Evolutionary conservation across 2,888 invertebrate genomes (phyloP).

Genomic region (Biston betularia): DNA sequence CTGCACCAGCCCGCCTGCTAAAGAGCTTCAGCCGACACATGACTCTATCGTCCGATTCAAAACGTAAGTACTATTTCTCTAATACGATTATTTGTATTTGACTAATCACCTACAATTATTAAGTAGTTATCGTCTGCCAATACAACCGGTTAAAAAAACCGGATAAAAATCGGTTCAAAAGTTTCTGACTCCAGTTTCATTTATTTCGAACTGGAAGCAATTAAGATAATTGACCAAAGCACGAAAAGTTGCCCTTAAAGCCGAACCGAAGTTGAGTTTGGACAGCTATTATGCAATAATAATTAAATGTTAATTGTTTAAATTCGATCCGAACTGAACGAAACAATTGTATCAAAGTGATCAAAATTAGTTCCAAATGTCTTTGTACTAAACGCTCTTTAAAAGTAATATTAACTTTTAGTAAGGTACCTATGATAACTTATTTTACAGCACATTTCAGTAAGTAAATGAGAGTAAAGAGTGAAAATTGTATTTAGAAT

Average conservation of each 20-base stretch:
- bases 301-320: constrained; percentile 18
- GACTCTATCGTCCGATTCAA: constrained; percentile 80
- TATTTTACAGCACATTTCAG: constrained; percentile 9
- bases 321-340: constrained; percentile 10
- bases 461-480: constrained; percentile 4
- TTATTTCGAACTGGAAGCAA: constrained; percentile 8
- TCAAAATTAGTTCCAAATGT: constrained; percentile 28
- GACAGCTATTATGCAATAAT: constrained; percentile 21
- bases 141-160: constrained; percentile 37
- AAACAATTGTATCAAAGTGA: constrained; percentile 39
- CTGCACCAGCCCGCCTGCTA: constrained; percentile 75
- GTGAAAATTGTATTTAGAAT: constrained; percentile 6
- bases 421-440: neutral
- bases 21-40: constrained; percentile 68
- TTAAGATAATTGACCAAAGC: constrained; percentile 18
- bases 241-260: constrained; percentile 17
- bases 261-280: constrained; percentile 19
- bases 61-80: constrained; percentile 72
- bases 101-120: constrained; percentile 25
- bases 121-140: constrained; percentile 2
- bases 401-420: constrained; percentile 7
- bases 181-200: constrained; percentile 1
- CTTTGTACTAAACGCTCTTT: constrained; percentile 13
- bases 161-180: constrained; percentile 1
- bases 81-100: constrained; percentile 38